Percentiles rank a stretch among this genome's conserved stretches.
Evolutionary conservation across 2,888 invertebrate genomes (phyloP).

Genomic region (Oscheius myriophilus): DNA sequence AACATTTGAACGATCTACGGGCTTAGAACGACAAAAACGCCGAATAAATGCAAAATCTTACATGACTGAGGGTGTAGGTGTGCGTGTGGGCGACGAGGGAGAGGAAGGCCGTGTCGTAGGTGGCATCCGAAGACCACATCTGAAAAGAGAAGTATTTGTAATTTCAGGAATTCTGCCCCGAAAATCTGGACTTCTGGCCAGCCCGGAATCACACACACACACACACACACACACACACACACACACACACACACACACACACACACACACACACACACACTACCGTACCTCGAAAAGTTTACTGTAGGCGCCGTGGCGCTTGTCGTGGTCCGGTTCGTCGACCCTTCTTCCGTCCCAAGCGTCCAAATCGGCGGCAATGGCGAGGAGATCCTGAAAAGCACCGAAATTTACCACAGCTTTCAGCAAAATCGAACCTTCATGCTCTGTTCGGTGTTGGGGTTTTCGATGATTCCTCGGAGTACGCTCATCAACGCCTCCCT

Average conservation of each 20-base stretch:
- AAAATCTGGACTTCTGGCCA: too few species aligned
- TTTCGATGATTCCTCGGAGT: constrained; percentile 37
- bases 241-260: too few species aligned
- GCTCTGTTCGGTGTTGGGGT: not conserved
- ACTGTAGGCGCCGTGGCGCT: constrained; percentile 81
- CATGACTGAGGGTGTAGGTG: constrained; percentile 28
- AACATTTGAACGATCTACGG: too few species aligned
- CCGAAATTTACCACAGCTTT: not conserved
- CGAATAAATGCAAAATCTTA: not conserved
- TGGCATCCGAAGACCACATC: constrained; percentile 8
- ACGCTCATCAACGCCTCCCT: constrained; percentile 55
- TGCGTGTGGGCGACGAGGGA: constrained; percentile 40
- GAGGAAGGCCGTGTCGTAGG: constrained; percentile 32
- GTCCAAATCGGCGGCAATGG: constrained; percentile 77
- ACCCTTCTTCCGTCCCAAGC: constrained; percentile 87
- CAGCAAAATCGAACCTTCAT: not conserved
- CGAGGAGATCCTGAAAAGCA: constrained; percentile 9
- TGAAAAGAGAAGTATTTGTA: not conserved
- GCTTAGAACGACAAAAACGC: not conserved
- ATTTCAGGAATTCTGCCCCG: not conserved
- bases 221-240: too few species aligned
- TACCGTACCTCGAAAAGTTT: constrained; percentile 75
- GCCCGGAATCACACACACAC: too few species aligned
- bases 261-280: too few species aligned
- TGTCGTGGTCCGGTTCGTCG: constrained; percentile 91